Conservation (phyloP, 2,888 invertebrate species). For the Gandaritis pyraliata region DNA sequence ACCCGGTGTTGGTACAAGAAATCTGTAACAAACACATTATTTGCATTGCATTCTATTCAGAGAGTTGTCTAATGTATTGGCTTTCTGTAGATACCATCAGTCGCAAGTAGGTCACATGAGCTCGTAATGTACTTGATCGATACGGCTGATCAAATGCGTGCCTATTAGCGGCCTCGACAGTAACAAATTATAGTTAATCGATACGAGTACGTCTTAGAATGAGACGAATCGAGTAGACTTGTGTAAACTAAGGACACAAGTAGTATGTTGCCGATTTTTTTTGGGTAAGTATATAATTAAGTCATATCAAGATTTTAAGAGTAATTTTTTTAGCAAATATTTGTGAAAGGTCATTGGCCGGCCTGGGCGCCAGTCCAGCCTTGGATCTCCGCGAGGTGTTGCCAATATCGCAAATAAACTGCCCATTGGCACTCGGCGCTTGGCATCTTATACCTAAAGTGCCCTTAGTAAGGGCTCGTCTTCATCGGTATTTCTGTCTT, state of each 20-base stretch:
- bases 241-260: constrained; percentile 1
- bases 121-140: constrained; percentile 49
- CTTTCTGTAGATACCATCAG: constrained; percentile 61
- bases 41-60: constrained; percentile 44
- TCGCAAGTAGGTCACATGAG: constrained; percentile 63
- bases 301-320: constrained; percentile 16
- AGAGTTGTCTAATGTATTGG: constrained; percentile 43
- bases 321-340: constrained; percentile 31
- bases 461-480: constrained; percentile 66
- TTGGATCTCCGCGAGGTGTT: constrained; percentile 67
- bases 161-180: constrained; percentile 39
- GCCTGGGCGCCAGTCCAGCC: constrained; percentile 69
- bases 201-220: constrained; percentile 36
- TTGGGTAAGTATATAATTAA: constrained; percentile 1
- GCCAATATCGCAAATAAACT: constrained; percentile 83
- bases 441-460: constrained; percentile 71
- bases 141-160: constrained; percentile 53
- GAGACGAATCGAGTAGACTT: constrained; percentile 15
- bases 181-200: constrained; percentile 43
- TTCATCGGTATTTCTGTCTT: constrained; percentile 59
- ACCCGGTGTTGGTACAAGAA: constrained; percentile 91
- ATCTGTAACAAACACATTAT: constrained; percentile 80
- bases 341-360: constrained; percentile 67
- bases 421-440: constrained; percentile 73
- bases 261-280: too few relatives aligned